phyloP scores from a whole-genome alignment of 2,888 invertebrate genomes.

The Lycaena phlaeas region DNA sequence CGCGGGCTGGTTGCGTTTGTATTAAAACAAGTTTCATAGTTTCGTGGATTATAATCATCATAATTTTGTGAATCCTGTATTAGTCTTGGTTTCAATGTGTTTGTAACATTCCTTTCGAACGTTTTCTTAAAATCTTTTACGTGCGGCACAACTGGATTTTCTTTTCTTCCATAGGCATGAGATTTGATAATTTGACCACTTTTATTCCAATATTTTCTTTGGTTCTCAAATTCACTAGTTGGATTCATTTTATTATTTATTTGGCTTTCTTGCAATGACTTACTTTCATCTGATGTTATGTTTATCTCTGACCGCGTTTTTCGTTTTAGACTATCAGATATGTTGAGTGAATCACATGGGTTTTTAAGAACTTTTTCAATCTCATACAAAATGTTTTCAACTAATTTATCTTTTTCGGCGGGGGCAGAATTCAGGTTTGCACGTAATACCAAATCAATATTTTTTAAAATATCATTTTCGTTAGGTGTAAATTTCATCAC shows the following conservation, averaged over 20 bases:
- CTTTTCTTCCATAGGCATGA: too few species aligned
- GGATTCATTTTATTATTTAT: too few species aligned
- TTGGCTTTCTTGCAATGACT: too few species aligned
- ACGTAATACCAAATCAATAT: not conserved
- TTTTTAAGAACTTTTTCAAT: not conserved
- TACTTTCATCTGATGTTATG: too few species aligned
- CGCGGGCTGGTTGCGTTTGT: not conserved
- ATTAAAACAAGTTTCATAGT: not conserved
- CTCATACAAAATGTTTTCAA: not conserved
- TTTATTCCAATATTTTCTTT: too few species aligned
- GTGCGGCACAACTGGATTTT: not conserved
- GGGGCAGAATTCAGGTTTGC: not conserved
- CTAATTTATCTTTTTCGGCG: not conserved
- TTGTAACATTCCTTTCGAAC: not conserved
- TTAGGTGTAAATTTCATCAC: not conserved
- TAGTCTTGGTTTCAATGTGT: not conserved
- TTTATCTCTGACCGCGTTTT: too few species aligned
- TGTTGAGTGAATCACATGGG: not conserved
- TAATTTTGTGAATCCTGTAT: not conserved
- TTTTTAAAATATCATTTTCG: not conserved
- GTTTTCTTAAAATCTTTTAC: not conserved
- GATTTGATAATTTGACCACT: too few species aligned
- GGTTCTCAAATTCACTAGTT: too few species aligned
- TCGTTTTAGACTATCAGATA: too few species aligned
- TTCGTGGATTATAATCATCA: not conserved